Evolutionary conservation across 2,113 vertebrate species (phyloP).

Genomic region (Anarrhichthys ocellatus): DNA sequence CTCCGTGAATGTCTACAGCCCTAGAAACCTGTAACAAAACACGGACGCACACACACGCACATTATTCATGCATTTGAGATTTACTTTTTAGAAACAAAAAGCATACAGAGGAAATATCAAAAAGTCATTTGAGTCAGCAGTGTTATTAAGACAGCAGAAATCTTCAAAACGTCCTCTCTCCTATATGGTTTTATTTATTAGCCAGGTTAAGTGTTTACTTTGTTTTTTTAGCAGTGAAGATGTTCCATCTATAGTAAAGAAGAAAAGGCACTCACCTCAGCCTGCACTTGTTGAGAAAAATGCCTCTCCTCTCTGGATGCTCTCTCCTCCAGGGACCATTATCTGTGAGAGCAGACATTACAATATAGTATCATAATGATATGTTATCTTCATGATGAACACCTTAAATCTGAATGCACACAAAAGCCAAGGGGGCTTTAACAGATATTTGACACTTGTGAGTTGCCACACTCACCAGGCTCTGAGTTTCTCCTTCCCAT

Average conservation of each 20-base stretch:
- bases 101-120: neutral
- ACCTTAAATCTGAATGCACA: slow-evolving; percentile 7
- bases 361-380: neutral
- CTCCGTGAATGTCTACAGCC: slow-evolving; percentile 70
- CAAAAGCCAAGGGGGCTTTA: neutral
- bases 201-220: neutral
- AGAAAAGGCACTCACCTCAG: slow-evolving; percentile 74
- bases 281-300: slow-evolving; percentile 85
- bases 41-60: neutral
- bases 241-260: slow-evolving; percentile 20
- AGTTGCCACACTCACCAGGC: slow-evolving; percentile 75
- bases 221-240: neutral
- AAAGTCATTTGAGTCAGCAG: neutral
- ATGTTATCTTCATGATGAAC: neutral
- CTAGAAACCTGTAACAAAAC: slow-evolving; percentile 81
- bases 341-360: slow-evolving; percentile 69
- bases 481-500: slow-evolving; percentile 91
- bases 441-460: neutral
- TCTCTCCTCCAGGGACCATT: slow-evolving; percentile 78
- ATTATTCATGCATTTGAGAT: neutral
- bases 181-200: neutral
- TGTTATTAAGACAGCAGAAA: neutral
- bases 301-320: slow-evolving; percentile 76
- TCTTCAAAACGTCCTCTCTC: neutral
- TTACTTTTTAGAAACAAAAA: slow-evolving; percentile 1